Evolutionary conservation across 2,888 invertebrate genomes (phyloP).

Genomic region (Anagyrus pseudococci): DNA sequence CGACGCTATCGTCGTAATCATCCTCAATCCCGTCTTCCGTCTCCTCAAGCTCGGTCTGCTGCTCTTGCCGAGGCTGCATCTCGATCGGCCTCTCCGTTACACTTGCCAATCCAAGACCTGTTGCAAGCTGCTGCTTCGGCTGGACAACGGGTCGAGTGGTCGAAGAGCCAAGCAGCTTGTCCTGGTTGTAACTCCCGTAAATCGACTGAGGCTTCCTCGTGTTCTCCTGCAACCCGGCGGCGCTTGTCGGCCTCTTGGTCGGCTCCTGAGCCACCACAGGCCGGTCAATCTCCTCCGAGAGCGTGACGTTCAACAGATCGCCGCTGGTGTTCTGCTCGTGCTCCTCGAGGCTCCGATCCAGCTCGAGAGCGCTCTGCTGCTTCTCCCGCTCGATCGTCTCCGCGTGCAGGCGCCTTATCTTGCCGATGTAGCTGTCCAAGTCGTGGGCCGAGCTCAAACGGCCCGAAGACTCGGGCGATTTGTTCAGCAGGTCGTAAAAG

Average conservation of each 20-base stretch:
- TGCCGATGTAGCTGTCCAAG: constrained; percentile 51
- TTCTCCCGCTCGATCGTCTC: constrained; percentile 33
- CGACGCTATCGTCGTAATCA: constrained; percentile 28
- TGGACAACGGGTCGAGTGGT: too few species aligned
- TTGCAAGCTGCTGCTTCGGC: too few species aligned
- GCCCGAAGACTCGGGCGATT: not conserved
- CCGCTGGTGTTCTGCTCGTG: constrained; percentile 56
- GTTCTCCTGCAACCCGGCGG: too few species aligned
- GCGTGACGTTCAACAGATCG: constrained; percentile 51
- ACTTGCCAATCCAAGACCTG: too few species aligned
- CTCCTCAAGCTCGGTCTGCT: constrained; percentile 16
- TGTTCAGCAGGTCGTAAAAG: not conserved
- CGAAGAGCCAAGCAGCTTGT: too few species aligned
- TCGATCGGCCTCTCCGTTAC: not conserved
- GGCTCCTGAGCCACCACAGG: constrained; percentile 26
- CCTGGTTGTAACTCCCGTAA: too few species aligned
- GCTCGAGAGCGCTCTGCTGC: constrained; percentile 46
- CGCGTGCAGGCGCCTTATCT: constrained; percentile 49
- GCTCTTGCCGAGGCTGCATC: constrained; percentile 32
- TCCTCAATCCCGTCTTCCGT: constrained; percentile 21
- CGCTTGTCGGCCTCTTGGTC: constrained; percentile 4
- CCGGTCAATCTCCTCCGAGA: constrained; percentile 47
- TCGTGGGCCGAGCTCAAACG: constrained; percentile 39
- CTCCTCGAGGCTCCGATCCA: too few species aligned
- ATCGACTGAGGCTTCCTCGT: too few species aligned